Conservation (phyloP, 2,888 invertebrate species). For the Poecilobothrus nobilitatus region DNA sequence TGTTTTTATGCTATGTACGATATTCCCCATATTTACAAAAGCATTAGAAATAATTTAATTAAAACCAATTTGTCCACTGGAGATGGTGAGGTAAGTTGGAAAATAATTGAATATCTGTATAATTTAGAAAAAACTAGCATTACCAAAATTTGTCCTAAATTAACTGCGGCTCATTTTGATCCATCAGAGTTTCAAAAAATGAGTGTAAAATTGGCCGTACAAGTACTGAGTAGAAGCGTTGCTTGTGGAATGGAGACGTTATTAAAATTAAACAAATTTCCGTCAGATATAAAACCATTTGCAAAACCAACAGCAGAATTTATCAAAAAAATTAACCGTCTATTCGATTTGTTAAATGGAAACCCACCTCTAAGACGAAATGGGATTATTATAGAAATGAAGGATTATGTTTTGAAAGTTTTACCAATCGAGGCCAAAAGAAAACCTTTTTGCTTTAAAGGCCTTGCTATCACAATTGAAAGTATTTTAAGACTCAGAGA, state of each 20-base stretch:
- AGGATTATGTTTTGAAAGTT: not conserved
- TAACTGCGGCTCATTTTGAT: slow-evolving; percentile 19
- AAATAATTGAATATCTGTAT: slow-evolving; percentile 15
- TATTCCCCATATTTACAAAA: slow-evolving; percentile 13
- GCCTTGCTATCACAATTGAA: slow-evolving; percentile 11
- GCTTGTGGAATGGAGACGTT: slow-evolving; percentile 12
- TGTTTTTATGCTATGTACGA: slow-evolving; percentile 14
- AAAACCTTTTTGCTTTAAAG: slow-evolving; percentile 14
- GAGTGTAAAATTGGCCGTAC: slow-evolving; percentile 20
- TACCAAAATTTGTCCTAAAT: slow-evolving; percentile 15
- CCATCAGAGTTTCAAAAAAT: slow-evolving; percentile 22
- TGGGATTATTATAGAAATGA: not conserved
- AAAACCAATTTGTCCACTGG: slow-evolving; percentile 10
- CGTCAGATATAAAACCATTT: slow-evolving; percentile 8
- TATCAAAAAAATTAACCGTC: slow-evolving; percentile 14
- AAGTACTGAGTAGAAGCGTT: slow-evolving; percentile 20
- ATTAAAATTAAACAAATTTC: slow-evolving; percentile 16
- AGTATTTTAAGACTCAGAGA: not conserved
- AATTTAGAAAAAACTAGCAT: slow-evolving; percentile 13
- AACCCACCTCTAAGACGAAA: slow-evolving; percentile 12
- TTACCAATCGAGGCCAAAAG: too few species aligned
- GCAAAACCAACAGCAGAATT: slow-evolving; percentile 13
- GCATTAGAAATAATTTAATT: not conserved
- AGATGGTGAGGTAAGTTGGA: slow-evolving; percentile 17
- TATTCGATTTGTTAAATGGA: slow-evolving; percentile 16